Percentiles rank a stretch among this genome's conserved stretches.
Evolutionary conservation across 1,140 invertebrate genomes (phyloP).

Genomic region (Monomorium pharaonis): DNA sequence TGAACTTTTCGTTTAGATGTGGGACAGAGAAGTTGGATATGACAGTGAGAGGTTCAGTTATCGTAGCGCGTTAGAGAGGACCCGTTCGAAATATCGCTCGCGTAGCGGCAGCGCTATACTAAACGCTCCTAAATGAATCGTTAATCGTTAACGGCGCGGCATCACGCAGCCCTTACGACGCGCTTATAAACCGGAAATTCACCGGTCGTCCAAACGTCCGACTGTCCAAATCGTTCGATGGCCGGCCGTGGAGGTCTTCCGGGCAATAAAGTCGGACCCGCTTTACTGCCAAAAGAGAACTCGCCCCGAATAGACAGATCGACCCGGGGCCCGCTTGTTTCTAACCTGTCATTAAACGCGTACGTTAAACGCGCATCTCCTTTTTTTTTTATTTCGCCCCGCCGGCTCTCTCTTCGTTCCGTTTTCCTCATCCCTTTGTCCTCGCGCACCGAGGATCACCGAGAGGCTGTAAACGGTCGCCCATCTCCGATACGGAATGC

Average conservation of each 20-base stretch:
- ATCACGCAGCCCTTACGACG: slow-evolving; percentile 78
- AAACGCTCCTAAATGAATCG: slow-evolving; percentile 85
- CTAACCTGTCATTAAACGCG: slow-evolving; percentile 73
- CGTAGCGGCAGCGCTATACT: slow-evolving; percentile 64
- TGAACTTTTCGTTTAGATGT: too few relatives aligned
- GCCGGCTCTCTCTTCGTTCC: neutral
- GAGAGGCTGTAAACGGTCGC: slow-evolving; percentile 69
- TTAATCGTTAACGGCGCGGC: slow-evolving; percentile 83
- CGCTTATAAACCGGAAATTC: slow-evolving; percentile 84
- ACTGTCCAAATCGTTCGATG: slow-evolving; percentile 79
- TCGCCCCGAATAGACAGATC: slow-evolving; percentile 53
- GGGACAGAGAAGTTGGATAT: too few relatives aligned
- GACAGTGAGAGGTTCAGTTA: slow-evolving; percentile 52
- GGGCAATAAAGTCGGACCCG: slow-evolving; percentile 79
- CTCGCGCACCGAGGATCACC: slow-evolving; percentile 37
- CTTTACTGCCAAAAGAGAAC: slow-evolving; percentile 78
- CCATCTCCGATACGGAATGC: slow-evolving; percentile 70
- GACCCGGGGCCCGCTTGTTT: slow-evolving; percentile 63
- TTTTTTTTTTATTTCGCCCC: slow-evolving; percentile 62
- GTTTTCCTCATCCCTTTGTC: slow-evolving; percentile 50
- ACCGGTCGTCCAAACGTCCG: slow-evolving; percentile 75
- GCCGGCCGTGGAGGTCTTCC: slow-evolving; percentile 70
- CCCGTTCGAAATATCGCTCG: slow-evolving; percentile 51
- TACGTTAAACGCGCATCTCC: slow-evolving; percentile 74
- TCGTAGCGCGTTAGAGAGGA: slow-evolving; percentile 38